Base-by-base conservation (phyloP, 1,140 invertebrate genomes). In the Drosophila ogumai region DNA sequence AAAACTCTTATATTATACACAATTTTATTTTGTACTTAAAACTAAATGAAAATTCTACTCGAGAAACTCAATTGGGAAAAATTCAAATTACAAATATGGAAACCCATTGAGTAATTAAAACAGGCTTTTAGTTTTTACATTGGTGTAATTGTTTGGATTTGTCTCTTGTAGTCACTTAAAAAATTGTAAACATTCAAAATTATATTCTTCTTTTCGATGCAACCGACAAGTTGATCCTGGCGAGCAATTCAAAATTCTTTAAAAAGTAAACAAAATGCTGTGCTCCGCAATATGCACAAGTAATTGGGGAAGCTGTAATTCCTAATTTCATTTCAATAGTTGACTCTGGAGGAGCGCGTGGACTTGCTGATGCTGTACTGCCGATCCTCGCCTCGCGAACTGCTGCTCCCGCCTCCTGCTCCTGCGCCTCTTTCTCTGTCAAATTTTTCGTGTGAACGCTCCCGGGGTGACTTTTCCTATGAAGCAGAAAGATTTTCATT, bases 401-500 rank as follows among this genome's bases (percentile, higher is more conserved):
- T 73, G 25, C 82, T 77, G 31, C 65, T n/a, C 2, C 52, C 81
- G 10, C 19, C 46, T 0, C 46, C 47, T 31, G 15, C 44, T n/a
- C 58, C 58, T 0, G 61, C 74, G 0, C 75, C 77, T 10, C 85
- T 58, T 41, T 88, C 85, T 8, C 88, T 49, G 49, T 92, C 91
- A 41, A 92, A 92, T 64, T 92, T 92, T 2, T 92, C 91, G 59
- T 92, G 90, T 7, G 91, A 92, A 41, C 91, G 81, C 47, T 92
- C 91, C 15, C 85, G 81, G n/a, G 91, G 87, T 28, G 90, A 87
- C 49, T 92, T 92, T 0, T 92, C 91, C 91, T 92, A 25, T 1
- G 6, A 43, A 65, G 9, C 22, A 19, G 5, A 47, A 13, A 10
- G 5, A 13, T n/a, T 7, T 60, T 25, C 10, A 19, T 32, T 10